Evolutionary conservation across 2,888 invertebrate species (phyloP).

Genomic region (Drosophila anomalipes): DNA sequence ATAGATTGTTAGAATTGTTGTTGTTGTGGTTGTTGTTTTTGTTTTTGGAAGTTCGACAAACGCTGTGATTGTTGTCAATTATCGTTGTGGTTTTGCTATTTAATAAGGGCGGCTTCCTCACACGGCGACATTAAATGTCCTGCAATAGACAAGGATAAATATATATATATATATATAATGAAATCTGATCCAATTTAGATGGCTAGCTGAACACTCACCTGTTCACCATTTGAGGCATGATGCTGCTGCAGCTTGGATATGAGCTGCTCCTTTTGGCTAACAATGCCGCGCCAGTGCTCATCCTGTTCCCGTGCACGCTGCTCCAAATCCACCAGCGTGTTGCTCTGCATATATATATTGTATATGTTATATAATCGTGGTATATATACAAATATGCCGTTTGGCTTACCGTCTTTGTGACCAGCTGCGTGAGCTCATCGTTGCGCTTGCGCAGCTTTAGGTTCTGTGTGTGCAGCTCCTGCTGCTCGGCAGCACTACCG

Average conservation of each 20-base stretch:
- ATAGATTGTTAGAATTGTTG: conserved; percentile 81
- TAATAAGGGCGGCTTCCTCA: conserved; percentile 20
- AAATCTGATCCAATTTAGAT: not conserved
- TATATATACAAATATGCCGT: conserved; percentile 68
- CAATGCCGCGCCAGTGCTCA: conserved; percentile 84
- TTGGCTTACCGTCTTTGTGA: conserved; percentile 91
- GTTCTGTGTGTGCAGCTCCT: conserved; percentile 87
- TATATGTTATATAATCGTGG: not conserved
- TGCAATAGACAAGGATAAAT: conserved; percentile 44
- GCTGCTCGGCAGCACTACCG: conserved; percentile 67
- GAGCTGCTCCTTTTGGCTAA: conserved; percentile 84
- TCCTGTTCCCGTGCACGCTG: conserved; percentile 84
- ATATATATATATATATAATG: not conserved
- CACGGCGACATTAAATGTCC: conserved; percentile 84
- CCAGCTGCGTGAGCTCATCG: conserved; percentile 90
- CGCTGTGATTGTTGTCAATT: conserved; percentile 57
- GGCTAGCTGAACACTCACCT: conserved; percentile 59
- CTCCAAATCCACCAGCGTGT: conserved; percentile 84
- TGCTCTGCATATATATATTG: conserved; percentile 69
- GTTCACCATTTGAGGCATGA: conserved; percentile 83
- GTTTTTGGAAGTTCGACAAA: conserved; percentile 73
- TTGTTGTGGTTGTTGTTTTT: conserved; percentile 55
- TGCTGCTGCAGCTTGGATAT: conserved; percentile 83
- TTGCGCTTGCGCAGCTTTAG: conserved; percentile 88
- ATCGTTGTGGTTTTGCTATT: conserved; percentile 69